Percentiles rank a stretch among this genome's conserved stretches.
phyloP scores from a whole-genome alignment of 1,140 invertebrate genomes.

The Idris sp. region DNA sequence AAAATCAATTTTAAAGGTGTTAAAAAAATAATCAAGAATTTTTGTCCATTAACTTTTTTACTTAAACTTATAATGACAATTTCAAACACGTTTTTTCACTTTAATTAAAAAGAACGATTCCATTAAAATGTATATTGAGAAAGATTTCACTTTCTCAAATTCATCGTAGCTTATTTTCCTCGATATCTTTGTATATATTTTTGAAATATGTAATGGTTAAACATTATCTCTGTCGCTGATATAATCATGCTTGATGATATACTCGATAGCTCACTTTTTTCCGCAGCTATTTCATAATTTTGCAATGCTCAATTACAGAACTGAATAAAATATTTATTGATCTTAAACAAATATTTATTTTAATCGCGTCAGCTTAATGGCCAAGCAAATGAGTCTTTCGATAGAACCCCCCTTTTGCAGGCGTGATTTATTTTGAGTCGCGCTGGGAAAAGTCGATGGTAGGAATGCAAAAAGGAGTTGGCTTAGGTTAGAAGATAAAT shows the following conservation, averaged over 20 bases:
- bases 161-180: no score
- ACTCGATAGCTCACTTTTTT: conserved; percentile 25
- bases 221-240: conserved; percentile 22
- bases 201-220: no score
- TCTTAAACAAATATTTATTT: conserved; percentile 48
- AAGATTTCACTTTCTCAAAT: no score
- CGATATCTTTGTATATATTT: no score
- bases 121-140: no score
- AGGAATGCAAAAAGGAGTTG: conserved; percentile 7
- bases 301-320: conserved; percentile 19
- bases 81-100: no score
- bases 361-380: conserved; percentile 21
- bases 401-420: conserved; percentile 18
- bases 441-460: conserved; percentile 13
- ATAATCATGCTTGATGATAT: conserved; percentile 28
- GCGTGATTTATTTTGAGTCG: conserved; percentile 25
- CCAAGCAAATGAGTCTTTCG: conserved; percentile 26
- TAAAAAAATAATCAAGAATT: no score
- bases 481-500: conserved; percentile 11
- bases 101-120: no score
- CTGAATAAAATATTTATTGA: conserved; percentile 43
- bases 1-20: no score
- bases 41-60: no score
- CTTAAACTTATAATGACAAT: no score
- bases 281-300: conserved; percentile 16